Evolutionary conservation across 2,797 vertebrate genomes (phyloP), one percentile per base, ranked within the genome.

Genomic region (Leucoraja ocellata): DNA sequence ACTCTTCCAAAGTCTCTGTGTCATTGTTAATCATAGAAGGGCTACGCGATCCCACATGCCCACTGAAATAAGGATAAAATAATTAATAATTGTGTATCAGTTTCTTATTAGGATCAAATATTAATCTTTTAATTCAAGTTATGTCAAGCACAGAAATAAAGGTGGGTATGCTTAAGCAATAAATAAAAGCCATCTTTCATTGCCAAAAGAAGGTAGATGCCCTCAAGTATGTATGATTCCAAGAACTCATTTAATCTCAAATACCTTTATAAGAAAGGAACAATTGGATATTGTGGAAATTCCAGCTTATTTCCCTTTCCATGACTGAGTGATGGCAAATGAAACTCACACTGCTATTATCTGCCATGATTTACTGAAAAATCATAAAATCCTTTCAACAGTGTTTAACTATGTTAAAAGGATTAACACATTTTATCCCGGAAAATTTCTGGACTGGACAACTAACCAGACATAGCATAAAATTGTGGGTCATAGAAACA

Each of bases 1-100:
- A 99, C 95, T 99, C 99, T 96, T 99, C 99, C 95, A 99, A 96
- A 1, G 98, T 99, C 96, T 99, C 99, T 68, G 97, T 98, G 96
- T 98, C 98, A 93, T 97, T 97, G 96, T 97, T 99, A 96, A 98
- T 99, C 95, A 98, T 97, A 94, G 99, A 99, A 0, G 99, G 99
- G 95, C 99, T 99, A 93, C 98, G 97, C 65, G 98, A 99, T 93
- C 98, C 98, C 94, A 99, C 98, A 93, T 99, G 99, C 93, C 98
- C 98, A 93, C 99, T 99, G 95, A 39, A 95, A 95, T 79, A 95
- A 93, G 36, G 95, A 80, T 83, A 39, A 71, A 28, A 25, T 46
- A 54, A 46, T 76, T 92, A 92, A 74, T 76, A 7, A 74, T 25
- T 73, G 25, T 28, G 21, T 10, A 39, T 58, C 39, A 46, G 65